phyloP scores from a whole-genome alignment of 2,797 vertebrate species.

The Acanthopagrus latus region DNA sequence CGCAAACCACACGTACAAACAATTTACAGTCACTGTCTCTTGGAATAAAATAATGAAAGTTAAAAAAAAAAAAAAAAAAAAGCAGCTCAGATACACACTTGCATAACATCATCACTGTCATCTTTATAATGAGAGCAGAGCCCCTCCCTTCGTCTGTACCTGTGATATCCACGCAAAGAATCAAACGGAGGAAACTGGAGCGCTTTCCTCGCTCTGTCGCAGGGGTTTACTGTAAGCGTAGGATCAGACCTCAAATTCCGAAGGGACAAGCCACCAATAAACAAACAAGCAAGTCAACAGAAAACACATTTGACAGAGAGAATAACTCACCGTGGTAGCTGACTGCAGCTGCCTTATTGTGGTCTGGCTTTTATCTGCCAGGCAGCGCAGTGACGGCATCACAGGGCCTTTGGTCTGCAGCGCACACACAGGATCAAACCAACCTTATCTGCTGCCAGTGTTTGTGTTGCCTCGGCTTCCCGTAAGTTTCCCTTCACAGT shows the following conservation, averaged over 20 bases:
- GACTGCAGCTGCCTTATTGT: constrained; percentile 61
- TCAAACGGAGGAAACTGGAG: constrained; percentile 30
- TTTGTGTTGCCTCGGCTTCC: constrained; percentile 60
- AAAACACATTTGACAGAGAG: constrained; percentile 74
- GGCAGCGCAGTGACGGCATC: constrained; percentile 67
- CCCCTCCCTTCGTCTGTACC: constrained; percentile 31
- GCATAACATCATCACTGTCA: constrained; percentile 1
- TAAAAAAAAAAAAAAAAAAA: not conserved
- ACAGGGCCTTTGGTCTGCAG: constrained; percentile 56
- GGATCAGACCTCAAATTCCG: constrained; percentile 65
- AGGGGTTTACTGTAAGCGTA: constrained; percentile 60
- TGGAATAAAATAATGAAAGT: not conserved
- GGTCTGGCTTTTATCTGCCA: constrained; percentile 77
- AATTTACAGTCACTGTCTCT: constrained; percentile 1
- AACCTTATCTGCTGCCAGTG: constrained; percentile 58
- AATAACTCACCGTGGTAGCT: constrained; percentile 70
- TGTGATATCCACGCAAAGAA: constrained; percentile 33
- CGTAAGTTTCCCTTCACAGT: constrained; percentile 23
- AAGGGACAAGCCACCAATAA: constrained; percentile 66
- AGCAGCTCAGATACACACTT: not conserved
- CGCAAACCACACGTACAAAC: constrained; percentile 13
- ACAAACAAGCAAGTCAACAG: constrained; percentile 75
- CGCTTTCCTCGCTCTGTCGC: constrained; percentile 27
- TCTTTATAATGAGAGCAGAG: not conserved
- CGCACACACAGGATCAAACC: constrained; percentile 51